These are phyloP conservation scores for Regulus satrapa DNA, from an alignment of 2,113 vertebrate genomes.

Conservation along the genomic window DNA sequence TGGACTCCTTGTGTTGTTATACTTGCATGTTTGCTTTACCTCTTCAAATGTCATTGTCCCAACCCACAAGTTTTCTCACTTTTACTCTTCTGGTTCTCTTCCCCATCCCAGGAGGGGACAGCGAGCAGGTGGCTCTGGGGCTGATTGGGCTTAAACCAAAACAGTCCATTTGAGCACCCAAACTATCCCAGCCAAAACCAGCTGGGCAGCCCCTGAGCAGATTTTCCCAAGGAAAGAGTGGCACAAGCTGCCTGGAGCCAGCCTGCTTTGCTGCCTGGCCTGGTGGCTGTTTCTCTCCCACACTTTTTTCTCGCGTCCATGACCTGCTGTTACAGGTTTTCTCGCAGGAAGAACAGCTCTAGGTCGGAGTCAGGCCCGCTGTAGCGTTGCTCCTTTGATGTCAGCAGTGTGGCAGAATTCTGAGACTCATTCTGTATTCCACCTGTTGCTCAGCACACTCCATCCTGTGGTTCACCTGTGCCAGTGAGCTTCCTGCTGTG, in stretches of 20 bases:
- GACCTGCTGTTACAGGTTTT: not conserved
- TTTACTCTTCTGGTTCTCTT: not conserved
- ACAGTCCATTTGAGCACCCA: not conserved
- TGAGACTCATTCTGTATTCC: not conserved
- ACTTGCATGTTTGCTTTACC: not conserved
- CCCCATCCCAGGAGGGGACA: not conserved
- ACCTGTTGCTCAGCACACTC: not conserved
- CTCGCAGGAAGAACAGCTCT: not conserved
- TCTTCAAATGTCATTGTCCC: not conserved
- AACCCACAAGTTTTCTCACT: not conserved
- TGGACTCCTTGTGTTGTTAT: not conserved
- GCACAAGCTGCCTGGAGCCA: not conserved
- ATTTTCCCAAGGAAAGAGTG: not conserved
- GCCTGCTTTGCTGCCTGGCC: not conserved
- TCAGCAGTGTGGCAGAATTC: not conserved
- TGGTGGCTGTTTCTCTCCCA: not conserved
- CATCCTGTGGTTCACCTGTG: not conserved
- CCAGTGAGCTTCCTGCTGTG: not conserved
- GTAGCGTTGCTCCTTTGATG: not conserved
- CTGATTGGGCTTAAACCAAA: not conserved
- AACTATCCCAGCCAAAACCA: not conserved
- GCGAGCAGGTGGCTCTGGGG: accelerated
- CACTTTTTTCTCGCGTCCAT: not conserved
- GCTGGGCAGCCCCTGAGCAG: not conserved
- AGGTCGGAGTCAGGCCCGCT: not conserved